Conservation (phyloP, 2,888 invertebrate species). For the Zaprionus obscuricornis region DNA sequence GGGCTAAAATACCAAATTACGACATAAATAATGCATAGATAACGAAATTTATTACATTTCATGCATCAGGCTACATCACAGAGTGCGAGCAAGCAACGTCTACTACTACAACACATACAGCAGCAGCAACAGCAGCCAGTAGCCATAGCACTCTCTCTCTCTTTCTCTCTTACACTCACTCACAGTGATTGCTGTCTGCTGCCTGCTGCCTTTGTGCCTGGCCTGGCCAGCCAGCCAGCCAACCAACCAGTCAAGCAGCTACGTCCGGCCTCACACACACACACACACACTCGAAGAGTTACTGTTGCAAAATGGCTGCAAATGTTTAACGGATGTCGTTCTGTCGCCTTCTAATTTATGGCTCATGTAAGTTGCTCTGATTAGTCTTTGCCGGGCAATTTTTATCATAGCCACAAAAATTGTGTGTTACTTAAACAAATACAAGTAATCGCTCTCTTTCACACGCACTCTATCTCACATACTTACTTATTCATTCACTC, state of each 20-base stretch:
- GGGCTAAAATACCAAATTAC: slow-evolving; percentile 78
- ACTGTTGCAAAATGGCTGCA: slow-evolving; percentile 37
- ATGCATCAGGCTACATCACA: slow-evolving; percentile 61
- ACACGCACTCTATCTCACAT: too few relatives aligned
- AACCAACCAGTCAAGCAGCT: slow-evolving; percentile 14
- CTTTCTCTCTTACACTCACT: too few relatives aligned
- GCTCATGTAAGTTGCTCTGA: slow-evolving; percentile 74
- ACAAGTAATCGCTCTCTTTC: too few relatives aligned
- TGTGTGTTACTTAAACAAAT: too few relatives aligned
- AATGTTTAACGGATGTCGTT: slow-evolving; percentile 67
- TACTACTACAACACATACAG: too few relatives aligned
- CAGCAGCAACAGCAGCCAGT: too few relatives aligned
- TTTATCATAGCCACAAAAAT: slow-evolving; percentile 53
- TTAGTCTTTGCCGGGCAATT: slow-evolving; percentile 50
- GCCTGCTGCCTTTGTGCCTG: too few relatives aligned
- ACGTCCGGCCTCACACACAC: slow-evolving; percentile 42
- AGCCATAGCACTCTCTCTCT: too few relatives aligned
- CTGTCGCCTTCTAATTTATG: slow-evolving; percentile 73
- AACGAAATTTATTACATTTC: slow-evolving; percentile 78
- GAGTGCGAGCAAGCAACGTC: slow-evolving; percentile 13
- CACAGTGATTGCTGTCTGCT: too few relatives aligned
- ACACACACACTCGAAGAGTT: slow-evolving; percentile 27
- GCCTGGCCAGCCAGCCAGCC: slow-evolving; percentile 4
- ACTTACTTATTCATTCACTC: too few relatives aligned
- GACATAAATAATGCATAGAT: slow-evolving; percentile 79